Conservation (phyloP, 2,797 vertebrate genomes). For the Aulostomus chinensis region DNA sequence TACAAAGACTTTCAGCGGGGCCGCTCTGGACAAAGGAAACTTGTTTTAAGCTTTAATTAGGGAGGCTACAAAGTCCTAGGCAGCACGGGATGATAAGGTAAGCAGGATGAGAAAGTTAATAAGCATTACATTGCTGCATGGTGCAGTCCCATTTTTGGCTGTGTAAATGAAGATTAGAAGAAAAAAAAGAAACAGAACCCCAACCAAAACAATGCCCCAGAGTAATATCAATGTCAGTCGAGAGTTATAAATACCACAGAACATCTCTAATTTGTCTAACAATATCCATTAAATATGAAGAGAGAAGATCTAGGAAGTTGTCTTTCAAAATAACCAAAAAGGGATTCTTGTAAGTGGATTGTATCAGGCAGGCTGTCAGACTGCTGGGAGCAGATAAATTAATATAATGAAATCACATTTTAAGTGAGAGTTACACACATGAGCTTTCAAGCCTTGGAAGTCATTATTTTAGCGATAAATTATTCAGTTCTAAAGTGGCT, state of each 20-base stretch:
- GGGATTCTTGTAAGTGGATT: slow-evolving; percentile 31
- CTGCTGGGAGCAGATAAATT: slow-evolving; percentile 28
- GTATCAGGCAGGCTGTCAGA: slow-evolving; percentile 27
- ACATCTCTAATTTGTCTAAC: background rate
- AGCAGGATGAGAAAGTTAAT: slow-evolving; percentile 52
- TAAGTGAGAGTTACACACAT: slow-evolving; percentile 27
- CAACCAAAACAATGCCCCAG: slow-evolving; percentile 27
- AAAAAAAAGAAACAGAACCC: slow-evolving; percentile 36
- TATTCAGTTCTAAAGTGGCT: slow-evolving; percentile 55
- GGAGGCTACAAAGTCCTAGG: slow-evolving; percentile 50
- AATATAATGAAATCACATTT: slow-evolving; percentile 8
- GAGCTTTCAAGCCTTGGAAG: slow-evolving; percentile 32
- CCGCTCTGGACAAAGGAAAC: slow-evolving; percentile 37
- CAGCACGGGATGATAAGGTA: slow-evolving; percentile 30
- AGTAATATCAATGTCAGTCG: slow-evolving; percentile 47
- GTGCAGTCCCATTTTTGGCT: slow-evolving; percentile 32
- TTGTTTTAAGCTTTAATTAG: slow-evolving; percentile 56
- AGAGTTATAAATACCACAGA: slow-evolving; percentile 12
- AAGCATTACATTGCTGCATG: slow-evolving; percentile 41
- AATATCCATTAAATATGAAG: background rate
- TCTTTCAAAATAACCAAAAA: no score
- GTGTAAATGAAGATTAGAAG: slow-evolving; percentile 60
- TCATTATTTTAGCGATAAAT: slow-evolving; percentile 57
- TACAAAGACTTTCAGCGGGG: slow-evolving; percentile 30
- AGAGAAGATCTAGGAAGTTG: no score